phyloP scores from a whole-genome alignment of 2,113 vertebrate genomes.

The Megaleporinus macrocephalus region DNA sequence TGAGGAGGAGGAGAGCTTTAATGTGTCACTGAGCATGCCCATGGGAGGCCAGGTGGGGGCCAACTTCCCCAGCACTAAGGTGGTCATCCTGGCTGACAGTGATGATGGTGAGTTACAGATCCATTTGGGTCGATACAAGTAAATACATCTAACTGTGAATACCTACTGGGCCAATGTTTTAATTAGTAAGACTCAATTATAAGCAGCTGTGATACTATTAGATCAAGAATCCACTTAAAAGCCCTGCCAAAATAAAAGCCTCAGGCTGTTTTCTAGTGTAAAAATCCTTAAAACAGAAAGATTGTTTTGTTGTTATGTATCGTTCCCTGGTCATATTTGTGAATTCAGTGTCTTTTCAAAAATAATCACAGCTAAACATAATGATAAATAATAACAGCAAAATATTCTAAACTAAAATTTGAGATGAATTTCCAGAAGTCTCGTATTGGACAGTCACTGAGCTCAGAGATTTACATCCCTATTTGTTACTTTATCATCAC shows the following conservation, averaged over 20 bases:
- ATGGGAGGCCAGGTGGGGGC: constrained; percentile 80
- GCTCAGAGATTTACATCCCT: not conserved
- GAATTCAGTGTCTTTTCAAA: too few relatives aligned
- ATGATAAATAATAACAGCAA: too few relatives aligned
- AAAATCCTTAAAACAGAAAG: too few relatives aligned
- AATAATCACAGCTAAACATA: too few relatives aligned
- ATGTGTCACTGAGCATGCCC: constrained; percentile 82
- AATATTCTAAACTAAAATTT: not conserved
- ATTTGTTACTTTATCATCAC: not conserved
- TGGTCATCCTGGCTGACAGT: constrained; percentile 80
- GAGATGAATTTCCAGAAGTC: not conserved
- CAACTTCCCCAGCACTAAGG: constrained; percentile 77
- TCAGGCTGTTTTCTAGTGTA: too few relatives aligned
- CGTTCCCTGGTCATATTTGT: too few relatives aligned
- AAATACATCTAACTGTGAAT: not conserved
- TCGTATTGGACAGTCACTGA: not conserved
- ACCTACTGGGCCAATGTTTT: too few relatives aligned
- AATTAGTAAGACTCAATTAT: too few relatives aligned
- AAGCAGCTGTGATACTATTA: too few relatives aligned
- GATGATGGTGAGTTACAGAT: constrained; percentile 84
- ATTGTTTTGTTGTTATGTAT: too few relatives aligned
- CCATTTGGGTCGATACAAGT: not conserved
- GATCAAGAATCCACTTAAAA: too few relatives aligned
- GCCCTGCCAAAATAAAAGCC: too few relatives aligned
- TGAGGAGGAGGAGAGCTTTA: constrained; percentile 88